Base-by-base conservation (phyloP, 2,113 vertebrate species). In the Drymodes brunneopygia region DNA sequence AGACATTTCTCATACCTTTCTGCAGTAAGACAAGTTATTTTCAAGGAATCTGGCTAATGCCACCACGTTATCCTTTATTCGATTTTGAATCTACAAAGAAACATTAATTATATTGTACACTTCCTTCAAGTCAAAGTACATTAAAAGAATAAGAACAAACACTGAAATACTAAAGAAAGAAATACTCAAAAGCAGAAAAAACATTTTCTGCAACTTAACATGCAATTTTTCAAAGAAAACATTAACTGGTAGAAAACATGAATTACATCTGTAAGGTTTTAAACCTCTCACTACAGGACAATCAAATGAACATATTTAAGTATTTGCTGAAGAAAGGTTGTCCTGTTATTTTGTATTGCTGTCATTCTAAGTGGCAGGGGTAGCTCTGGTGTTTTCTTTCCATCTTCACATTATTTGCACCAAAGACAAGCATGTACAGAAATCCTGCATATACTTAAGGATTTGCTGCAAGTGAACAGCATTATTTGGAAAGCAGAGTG, bases 11-110 rank as follows among this genome's bases (percentile, higher is more conserved):
- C 97, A 97, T 98, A 99, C 99, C 94, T 74, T 96, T 91, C 98
- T 98, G 89, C 96, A 98, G 65, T 94, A 96, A 44, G 96, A 73
- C 53, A 98, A 77, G 92, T 97, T 98, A 24, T 54, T 97, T 97
- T 98, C 98, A 45, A 99, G 96, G 77, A 95, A 85, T n/a, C 73
- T 89, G 24, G 97, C 97, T 80, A 99, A 82, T 51, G 96, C 97
- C 56, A 97, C 44, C 16, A 92, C 93, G 7, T 96, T 97, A 19
- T 98, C 97, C 96, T 98, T 99, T 45, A 99, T 95, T 83, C 50
- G 97, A 73, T 97, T 97, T 75, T 98, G 95, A 90, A 97, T 85
- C 99, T 99, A 95, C 6, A 93, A 91, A 88, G 81, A 93, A 91
- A 94, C 10, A 29, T 5, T 53, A 29, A 54, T 80, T 95, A 87